Base-by-base conservation (phyloP, 1,140 invertebrate genomes). In the Trissolcus basalis region DNA sequence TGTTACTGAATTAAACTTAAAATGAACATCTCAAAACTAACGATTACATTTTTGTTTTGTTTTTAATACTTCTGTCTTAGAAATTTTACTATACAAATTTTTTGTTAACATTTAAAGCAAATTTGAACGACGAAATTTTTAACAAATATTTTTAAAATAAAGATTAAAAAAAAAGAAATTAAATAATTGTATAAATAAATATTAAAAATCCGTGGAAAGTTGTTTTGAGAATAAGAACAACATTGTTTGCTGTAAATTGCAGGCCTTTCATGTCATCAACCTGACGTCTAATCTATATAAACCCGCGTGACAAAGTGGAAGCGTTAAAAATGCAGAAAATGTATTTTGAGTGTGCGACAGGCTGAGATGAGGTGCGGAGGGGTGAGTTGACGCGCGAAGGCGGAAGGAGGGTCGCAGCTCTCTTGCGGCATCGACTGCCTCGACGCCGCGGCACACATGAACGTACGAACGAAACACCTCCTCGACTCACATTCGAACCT, bases 401-500 rank as follows among this genome's bases (percentile, higher is more conserved):
- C 51, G 51, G 9, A 39, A 39, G 9, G 36, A 39, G 36, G 36
- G 9, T 39, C 36, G 36, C 19, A 27, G 36, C 36, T 39, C 36
- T 39, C 9, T 39, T 39, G 36, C n/a, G 36, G 9, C 36, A 39
- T 39, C 36, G 36, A 39, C 36, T 39, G 36, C n/a, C n/a, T 9
- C 9, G 36, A 8, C 9, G 36, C 10, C 13, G 32, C 35, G 12
- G 14, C 69, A 73, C 55, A 74, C 53, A 69, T 72, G 69, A 45
- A 58, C 13, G 45, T 56, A 58, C 48, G 32, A 68, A 39, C 27
- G 61, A 55, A 78, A 79, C 75, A 79, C 79, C 79, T 80, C 76
- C 69, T 80, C 68, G 27, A 27, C 39, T 68, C 44, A 47, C 71
- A 80, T 80, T 68, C 43, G 49, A 69, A 73, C 79, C 79, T 80